Evolutionary conservation across 2,113 vertebrate species (phyloP).

Genomic region (Catharus minimus): DNA sequence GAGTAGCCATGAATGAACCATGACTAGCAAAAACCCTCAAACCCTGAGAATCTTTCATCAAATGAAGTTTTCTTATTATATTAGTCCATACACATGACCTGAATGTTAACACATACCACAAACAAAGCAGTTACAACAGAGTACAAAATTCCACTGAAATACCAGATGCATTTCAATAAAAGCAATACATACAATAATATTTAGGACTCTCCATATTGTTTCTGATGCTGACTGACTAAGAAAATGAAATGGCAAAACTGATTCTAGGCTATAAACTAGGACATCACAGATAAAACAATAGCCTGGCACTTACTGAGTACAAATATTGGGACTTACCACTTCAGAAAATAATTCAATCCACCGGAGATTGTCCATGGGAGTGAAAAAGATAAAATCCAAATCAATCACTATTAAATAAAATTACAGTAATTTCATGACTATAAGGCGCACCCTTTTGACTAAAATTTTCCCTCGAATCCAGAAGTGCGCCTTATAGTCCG

Average conservation of each 20-base stretch:
- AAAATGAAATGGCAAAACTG: not conserved
- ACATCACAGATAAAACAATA: not conserved
- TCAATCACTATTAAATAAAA: not conserved
- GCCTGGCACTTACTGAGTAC: not conserved
- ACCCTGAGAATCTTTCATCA: not conserved
- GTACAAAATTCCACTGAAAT: not conserved
- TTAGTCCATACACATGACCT: not conserved
- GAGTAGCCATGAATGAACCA: not conserved
- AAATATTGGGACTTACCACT: not conserved
- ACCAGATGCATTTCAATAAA: not conserved
- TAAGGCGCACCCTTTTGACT: too few relatives aligned
- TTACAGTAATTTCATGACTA: too few relatives aligned
- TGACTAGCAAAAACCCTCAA: not conserved
- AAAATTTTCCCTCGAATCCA: too few relatives aligned
- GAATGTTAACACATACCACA: not conserved
- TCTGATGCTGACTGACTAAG: not conserved
- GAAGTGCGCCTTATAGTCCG: too few relatives aligned
- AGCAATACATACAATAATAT: not conserved
- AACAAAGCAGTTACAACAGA: not conserved
- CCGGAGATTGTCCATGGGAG: not conserved
- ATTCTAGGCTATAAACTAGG: not conserved
- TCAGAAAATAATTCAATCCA: not conserved
- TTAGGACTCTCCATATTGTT: not conserved
- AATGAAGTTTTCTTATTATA: not conserved
- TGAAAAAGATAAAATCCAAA: not conserved